Base-by-base conservation (phyloP, 2,797 vertebrate genomes). In the Lithobates sylvaticus region DNA sequence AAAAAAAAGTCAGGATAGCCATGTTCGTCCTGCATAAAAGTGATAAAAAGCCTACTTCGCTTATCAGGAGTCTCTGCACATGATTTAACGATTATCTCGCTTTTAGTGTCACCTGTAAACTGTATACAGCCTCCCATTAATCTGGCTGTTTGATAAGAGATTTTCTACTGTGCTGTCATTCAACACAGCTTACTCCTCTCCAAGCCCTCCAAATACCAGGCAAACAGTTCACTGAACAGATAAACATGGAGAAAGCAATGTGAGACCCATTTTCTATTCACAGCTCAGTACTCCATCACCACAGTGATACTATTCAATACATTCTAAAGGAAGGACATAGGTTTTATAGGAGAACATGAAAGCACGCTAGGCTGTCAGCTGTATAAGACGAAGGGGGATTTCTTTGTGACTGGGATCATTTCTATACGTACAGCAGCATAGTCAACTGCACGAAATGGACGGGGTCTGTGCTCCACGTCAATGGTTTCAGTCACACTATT, bases 91-190 rank as follows among this genome's bases (percentile, higher is more conserved):
- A 87, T 78, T 87, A 82, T 76, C 80, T 68, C 73, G 69, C 81
- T 83, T 83, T 83, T 87, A 83, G 68, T 79, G 85, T 87, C 85
- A 87, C 75, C 85, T 83, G 85, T 87, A 87, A 86, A 87, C 76
- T 67, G 81, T 83, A 83, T 78, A 78, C 85, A 87, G 68, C 76
- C 54, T 67, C 73, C 80, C 85, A 87, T 87, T 87, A 87, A 87
- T 87, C 85, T 83, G 81, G 81, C 85, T 83, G 75, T 77, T 82
- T 82, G 80, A 87, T 83, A 87, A 87, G 85, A 87, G 85, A 78
- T 83, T 87, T 87, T 87, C 81, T 54, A 83, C 80, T 87, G 29
- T 74, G 72, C 85, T 79, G 85, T 87, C 85, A 78, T 73, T 87
- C 85, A 83, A 73, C 54, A 65, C 81, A 74, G 85, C 69, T 87